phyloP scores from a whole-genome alignment of 2,888 invertebrate genomes.

The Microplitis deprimator region DNA sequence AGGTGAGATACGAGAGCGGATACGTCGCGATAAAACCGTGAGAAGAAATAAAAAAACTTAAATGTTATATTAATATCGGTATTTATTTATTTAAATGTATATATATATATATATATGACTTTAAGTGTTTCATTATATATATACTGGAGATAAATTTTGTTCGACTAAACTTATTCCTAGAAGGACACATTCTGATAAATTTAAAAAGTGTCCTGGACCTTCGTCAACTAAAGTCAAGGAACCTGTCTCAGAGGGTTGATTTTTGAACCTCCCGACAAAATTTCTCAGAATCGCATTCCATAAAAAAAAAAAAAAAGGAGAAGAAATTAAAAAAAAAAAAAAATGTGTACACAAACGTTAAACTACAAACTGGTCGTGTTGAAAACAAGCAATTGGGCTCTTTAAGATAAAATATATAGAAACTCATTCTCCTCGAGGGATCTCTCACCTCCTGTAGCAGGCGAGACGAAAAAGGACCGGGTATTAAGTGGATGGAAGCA shows the following conservation, averaged over 20 bases:
- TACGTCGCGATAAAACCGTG: slow-evolving; percentile 50
- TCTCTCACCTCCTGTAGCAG: background rate
- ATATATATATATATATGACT: background rate
- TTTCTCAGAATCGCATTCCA: background rate
- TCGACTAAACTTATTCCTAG: slow-evolving; percentile 25
- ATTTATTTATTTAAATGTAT: background rate
- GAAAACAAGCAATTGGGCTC: background rate
- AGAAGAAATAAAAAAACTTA: slow-evolving; percentile 43
- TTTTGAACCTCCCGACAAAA: background rate
- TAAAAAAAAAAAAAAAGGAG: background rate
- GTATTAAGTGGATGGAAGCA: no score
- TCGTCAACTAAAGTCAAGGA: slow-evolving; percentile 60
- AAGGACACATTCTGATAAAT: slow-evolving; percentile 38
- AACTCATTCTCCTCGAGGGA: background rate
- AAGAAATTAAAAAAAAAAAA: background rate
- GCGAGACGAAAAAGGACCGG: no score
- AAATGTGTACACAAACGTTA: background rate
- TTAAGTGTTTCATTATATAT: background rate
- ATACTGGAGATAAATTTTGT: background rate
- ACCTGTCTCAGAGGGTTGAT: background rate
- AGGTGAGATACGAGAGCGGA: slow-evolving; percentile 48
- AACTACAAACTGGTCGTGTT: background rate
- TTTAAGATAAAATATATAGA: slow-evolving; percentile 1
- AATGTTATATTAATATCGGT: background rate
- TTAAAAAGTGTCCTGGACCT: slow-evolving; percentile 62